These are phyloP conservation scores for Coelogynopora nodosa DNA, from an alignment of 2,888 invertebrate genomes.

Conservation along the genomic window DNA sequence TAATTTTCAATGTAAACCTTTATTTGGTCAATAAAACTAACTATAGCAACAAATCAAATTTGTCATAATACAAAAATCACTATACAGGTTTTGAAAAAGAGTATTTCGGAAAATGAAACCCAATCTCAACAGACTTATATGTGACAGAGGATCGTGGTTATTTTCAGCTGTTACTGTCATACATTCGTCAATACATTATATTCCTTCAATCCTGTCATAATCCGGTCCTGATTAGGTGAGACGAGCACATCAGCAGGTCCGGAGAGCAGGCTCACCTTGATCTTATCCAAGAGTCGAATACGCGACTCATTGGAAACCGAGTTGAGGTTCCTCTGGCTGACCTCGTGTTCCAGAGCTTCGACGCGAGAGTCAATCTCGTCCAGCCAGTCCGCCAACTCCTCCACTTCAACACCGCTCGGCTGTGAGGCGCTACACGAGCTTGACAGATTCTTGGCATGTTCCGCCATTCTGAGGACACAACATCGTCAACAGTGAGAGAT, in stretches of 20 bases:
- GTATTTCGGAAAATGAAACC: too few relatives aligned
- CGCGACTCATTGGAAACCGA: not conserved
- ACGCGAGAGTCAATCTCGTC: not conserved
- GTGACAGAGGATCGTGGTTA: too few relatives aligned
- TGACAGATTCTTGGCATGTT: not conserved
- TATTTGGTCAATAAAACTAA: too few relatives aligned
- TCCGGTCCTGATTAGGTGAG: too few relatives aligned
- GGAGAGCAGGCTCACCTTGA: not conserved
- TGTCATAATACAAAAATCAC: too few relatives aligned
- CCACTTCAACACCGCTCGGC: not conserved
- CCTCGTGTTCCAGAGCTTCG: not conserved
- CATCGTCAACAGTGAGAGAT: not conserved
- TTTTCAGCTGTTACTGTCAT: too few relatives aligned
- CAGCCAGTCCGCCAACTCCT: conserved; percentile 12
- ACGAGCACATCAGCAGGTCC: too few relatives aligned
- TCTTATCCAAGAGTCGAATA: not conserved
- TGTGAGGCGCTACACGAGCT: not conserved
- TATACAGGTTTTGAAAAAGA: too few relatives aligned
- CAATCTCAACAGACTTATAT: too few relatives aligned
- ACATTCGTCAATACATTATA: not conserved
- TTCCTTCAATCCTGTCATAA: too few relatives aligned
- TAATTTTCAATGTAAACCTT: too few relatives aligned
- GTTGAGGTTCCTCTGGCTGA: not conserved
- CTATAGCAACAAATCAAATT: too few relatives aligned
- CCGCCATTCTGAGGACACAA: not conserved